These are phyloP conservation scores for Elymnias hypermnestra DNA, from an alignment of 1,140 invertebrate genomes.

Conservation along the genomic window DNA sequence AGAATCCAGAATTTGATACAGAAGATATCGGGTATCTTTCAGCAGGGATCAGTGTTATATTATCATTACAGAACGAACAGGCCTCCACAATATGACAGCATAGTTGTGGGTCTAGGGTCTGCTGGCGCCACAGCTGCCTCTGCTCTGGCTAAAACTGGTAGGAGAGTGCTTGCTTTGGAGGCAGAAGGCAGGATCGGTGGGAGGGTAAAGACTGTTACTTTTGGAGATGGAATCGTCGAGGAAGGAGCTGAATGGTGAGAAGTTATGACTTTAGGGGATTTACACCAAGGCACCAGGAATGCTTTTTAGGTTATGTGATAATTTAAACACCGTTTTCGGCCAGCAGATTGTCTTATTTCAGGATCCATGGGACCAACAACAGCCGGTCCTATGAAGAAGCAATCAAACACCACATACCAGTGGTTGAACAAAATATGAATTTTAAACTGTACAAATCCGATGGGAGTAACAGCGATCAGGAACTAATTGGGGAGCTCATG, in stretches of 20 bases:
- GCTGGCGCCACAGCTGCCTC: constrained; percentile 78
- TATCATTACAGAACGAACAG: constrained; percentile 15
- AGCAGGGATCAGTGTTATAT: no score
- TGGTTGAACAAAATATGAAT: constrained; percentile 25
- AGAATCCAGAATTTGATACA: no score
- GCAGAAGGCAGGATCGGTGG: constrained; percentile 78
- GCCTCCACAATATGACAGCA: constrained; percentile 48
- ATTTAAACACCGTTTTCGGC: no score
- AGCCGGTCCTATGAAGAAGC: constrained; percentile 39
- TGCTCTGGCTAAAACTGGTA: constrained; percentile 68
- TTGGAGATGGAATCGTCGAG: constrained; percentile 61
- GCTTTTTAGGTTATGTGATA: no score
- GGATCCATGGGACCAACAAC: constrained; percentile 46
- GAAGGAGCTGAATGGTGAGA: constrained; percentile 56
- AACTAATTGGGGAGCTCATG: background rate
- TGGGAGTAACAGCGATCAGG: background rate
- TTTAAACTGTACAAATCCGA: background rate
- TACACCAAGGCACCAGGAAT: no score
- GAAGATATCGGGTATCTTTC: no score
- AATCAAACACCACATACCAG: constrained; percentile 31
- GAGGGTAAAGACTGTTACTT: constrained; percentile 71
- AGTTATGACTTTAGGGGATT: background rate
- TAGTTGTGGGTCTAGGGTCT: constrained; percentile 80
- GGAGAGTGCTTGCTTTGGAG: constrained; percentile 77
- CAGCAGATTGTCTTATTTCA: no score